Evolutionary conservation across 2,888 invertebrate species (phyloP).

Genomic region (Leptarthrus brevirostris): DNA sequence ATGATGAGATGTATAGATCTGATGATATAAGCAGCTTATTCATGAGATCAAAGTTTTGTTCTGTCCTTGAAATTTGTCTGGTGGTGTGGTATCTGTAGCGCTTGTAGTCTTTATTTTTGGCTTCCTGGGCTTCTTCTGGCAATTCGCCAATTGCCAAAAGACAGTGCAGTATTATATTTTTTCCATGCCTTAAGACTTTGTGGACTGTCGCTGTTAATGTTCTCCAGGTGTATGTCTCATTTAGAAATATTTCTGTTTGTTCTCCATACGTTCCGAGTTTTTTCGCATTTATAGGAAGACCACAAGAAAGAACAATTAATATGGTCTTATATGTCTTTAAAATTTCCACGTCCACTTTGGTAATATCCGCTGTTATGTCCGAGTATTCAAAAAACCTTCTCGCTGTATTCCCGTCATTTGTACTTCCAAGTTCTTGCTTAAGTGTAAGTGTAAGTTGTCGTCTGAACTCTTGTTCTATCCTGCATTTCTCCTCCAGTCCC

Average conservation of each 20-base stretch:
- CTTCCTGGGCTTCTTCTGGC: background rate
- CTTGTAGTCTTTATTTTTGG: conserved; percentile 3
- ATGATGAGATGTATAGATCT: background rate
- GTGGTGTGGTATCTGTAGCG: conserved; percentile 2
- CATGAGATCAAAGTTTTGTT: conserved; percentile 6
- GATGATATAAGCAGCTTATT: background rate
- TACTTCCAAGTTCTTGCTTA: conserved; percentile 3
- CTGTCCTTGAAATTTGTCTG: background rate
- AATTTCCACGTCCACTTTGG: background rate
- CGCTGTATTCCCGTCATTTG: conserved; percentile 3
- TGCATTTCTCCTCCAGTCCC: background rate
- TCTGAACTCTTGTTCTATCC: conserved; percentile 1
- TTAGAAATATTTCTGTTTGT: background rate
- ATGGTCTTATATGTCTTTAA: background rate
- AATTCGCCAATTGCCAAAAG: background rate
- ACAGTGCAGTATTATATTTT: background rate
- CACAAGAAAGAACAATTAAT: background rate
- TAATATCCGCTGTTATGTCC: background rate
- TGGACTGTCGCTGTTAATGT: background rate
- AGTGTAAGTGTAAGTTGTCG: conserved; percentile 5
- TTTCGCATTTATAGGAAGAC: background rate
- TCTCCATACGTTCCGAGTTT: too few relatives aligned
- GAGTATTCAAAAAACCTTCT: background rate
- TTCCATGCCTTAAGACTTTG: too few relatives aligned
- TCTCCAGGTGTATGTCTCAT: background rate